Conservation (phyloP, 2,113 vertebrate species). For the Rousettus leschenaultii region DNA sequence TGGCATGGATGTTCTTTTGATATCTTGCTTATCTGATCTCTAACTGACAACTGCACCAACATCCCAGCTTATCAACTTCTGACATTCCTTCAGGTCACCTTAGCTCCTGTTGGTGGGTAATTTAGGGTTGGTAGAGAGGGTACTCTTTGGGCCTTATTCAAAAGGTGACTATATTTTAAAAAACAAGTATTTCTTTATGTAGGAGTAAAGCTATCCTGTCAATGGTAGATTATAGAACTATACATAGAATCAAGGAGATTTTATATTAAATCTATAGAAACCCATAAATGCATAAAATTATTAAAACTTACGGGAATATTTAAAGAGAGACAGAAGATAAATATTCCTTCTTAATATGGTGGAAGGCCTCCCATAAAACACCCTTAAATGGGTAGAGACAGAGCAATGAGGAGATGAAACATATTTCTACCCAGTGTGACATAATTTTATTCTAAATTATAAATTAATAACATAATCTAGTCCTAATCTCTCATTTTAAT, state of each 20-base stretch:
- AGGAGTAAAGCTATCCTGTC: background rate
- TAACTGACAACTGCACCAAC: background rate
- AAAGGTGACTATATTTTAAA: background rate
- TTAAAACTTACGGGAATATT: background rate
- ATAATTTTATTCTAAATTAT: background rate
- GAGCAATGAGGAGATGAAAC: background rate
- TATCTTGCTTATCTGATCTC: slow-evolving; percentile 34
- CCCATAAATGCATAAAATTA: background rate
- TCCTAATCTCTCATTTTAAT: background rate
- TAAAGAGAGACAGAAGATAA: background rate
- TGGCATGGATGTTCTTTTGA: background rate
- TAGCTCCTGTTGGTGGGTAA: background rate
- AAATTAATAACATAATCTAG: background rate
- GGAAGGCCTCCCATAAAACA: background rate
- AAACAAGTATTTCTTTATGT: background rate
- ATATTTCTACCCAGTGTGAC: background rate
- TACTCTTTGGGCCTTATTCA: background rate
- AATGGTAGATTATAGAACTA: background rate
- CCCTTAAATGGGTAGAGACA: background rate
- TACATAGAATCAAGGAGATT: background rate
- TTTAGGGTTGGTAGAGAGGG: background rate
- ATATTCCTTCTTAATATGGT: background rate
- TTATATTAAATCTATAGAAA: background rate
- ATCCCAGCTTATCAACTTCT: background rate
- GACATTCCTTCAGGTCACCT: background rate